Percentiles rank a stretch among this genome's conserved stretches.
These are phyloP conservation scores for Pica pica DNA, from an alignment of 2,113 vertebrate genomes.

Conservation along the genomic window DNA sequence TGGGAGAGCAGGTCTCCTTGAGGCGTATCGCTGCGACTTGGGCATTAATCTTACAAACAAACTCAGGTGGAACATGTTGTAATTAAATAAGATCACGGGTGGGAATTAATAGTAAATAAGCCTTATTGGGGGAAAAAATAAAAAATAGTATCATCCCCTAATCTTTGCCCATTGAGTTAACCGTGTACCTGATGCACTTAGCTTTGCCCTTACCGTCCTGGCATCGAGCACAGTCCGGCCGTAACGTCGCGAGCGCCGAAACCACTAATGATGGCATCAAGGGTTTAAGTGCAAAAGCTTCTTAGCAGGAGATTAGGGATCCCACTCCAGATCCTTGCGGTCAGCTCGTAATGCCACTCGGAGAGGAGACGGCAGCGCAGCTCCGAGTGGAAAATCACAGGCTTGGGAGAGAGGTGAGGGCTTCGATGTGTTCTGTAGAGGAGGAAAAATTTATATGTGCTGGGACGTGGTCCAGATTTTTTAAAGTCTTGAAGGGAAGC, in stretches of 20 bases:
- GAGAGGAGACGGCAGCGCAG: neutral
- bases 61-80: neutral
- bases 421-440: neutral
- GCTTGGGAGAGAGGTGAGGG: rapidly evolving
- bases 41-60: neutral
- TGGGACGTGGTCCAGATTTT: neutral
- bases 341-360: rapidly evolving
- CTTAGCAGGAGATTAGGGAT: neutral
- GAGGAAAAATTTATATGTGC: neutral
- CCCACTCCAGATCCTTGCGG: neutral
- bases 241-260: rapidly evolving
- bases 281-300: conserved; percentile 21
- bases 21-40: rapidly evolving
- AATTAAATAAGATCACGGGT: neutral
- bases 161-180: neutral
- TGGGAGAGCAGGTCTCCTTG: neutral
- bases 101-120: neutral
- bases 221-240: rapidly evolving
- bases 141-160: neutral
- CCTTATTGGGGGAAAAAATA: neutral
- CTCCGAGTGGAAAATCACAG: conserved; percentile 15
- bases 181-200: neutral
- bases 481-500: neutral
- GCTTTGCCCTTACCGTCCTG: neutral
- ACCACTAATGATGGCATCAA: conserved; percentile 4